phyloP scores from a whole-genome alignment of 2,113 vertebrate genomes.

The Leptobrachium ailaonicum region DNA sequence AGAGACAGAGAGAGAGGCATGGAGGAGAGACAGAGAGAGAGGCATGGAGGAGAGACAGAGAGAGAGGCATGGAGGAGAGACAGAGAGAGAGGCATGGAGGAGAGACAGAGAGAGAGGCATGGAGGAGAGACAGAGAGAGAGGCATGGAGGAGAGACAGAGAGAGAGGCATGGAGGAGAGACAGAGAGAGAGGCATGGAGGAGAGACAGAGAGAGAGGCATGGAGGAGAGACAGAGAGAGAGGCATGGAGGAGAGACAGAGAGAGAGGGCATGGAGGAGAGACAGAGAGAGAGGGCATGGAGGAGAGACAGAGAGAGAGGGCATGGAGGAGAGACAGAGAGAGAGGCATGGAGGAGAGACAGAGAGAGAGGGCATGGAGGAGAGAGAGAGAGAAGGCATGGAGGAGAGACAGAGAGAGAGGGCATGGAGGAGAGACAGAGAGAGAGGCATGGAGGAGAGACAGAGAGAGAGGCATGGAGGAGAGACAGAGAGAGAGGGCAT shows the following conservation, averaged over 20 bases:
- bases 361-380: too few species aligned
- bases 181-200: not conserved
- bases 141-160: not conserved
- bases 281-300: not conserved
- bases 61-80: too few species aligned
- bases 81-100: too few species aligned
- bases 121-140: not conserved
- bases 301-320: not conserved
- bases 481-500: not conserved
- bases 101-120: too few species aligned
- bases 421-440: too few species aligned
- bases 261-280: not conserved
- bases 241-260: too few species aligned
- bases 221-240: not conserved
- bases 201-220: not conserved
- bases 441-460: too few species aligned
- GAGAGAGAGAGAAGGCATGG: not conserved
- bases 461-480: not conserved
- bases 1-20: not conserved
- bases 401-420: too few species aligned
- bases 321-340: not conserved
- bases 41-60: not conserved
- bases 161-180: not conserved
- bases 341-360: not conserved
- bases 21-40: not conserved